phyloP scores from a whole-genome alignment of 1,140 invertebrate species.

The Anoplolepis gracilipes region DNA sequence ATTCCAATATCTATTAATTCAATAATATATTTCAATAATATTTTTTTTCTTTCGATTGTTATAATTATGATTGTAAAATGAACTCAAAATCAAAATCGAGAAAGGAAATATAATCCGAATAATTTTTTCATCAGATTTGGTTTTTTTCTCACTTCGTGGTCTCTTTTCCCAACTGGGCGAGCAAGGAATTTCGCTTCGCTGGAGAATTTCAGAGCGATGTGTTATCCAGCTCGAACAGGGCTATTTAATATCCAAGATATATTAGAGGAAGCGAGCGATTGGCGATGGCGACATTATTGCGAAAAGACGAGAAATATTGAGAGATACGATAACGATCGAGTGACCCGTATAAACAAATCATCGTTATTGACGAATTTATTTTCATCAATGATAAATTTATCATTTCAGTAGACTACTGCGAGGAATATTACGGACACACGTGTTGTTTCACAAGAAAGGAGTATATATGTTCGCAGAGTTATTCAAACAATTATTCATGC shows the following conservation, averaged over 20 bases:
- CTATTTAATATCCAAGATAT: conserved; percentile 72
- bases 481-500: conserved; percentile 50
- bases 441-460: neutral
- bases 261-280: conserved; percentile 52
- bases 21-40: too few relatives aligned
- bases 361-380: conserved; percentile 6
- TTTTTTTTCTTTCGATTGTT: neutral
- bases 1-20: neutral
- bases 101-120: neutral
- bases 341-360: neutral
- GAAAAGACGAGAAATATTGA: conserved; percentile 44
- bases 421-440: neutral
- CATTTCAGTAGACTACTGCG: neutral
- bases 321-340: conserved; percentile 48
- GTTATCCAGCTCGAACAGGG: conserved; percentile 68
- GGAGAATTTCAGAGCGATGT: conserved; percentile 70
- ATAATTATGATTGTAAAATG: neutral
- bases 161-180: neutral
- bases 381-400: conserved; percentile 17
- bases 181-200: conserved; percentile 64
- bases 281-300: conserved; percentile 21
- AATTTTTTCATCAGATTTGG: conserved; percentile 43
- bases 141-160: conserved; percentile 49
- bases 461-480: conserved; percentile 24
- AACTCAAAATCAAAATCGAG: neutral